phyloP scores from a whole-genome alignment of 2,888 invertebrate species.

The Slavum lentiscoides region DNA sequence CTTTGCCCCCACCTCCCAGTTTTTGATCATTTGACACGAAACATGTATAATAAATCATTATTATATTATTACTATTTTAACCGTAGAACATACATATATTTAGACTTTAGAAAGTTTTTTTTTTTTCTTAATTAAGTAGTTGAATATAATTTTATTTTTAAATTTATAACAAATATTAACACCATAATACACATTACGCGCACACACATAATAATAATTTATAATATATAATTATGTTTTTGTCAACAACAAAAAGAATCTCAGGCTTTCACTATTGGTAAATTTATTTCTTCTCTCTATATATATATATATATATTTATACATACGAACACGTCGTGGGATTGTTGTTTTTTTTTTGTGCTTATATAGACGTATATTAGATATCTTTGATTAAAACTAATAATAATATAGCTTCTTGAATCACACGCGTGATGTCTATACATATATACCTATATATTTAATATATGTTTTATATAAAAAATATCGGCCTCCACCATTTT shows the following conservation, averaged over 20 bases:
- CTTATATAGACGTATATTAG: slow-evolving; percentile 24
- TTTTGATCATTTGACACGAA: slow-evolving; percentile 25
- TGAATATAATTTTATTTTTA: slow-evolving; percentile 43
- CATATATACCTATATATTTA: background rate
- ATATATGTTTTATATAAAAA: no score
- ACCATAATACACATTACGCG: background rate
- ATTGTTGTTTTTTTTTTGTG: slow-evolving; percentile 39
- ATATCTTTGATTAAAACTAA: slow-evolving; percentile 8
- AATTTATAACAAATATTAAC: slow-evolving; percentile 49
- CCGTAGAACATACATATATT: slow-evolving; percentile 8
- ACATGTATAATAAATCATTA: slow-evolving; percentile 43
- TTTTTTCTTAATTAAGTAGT: slow-evolving; percentile 40
- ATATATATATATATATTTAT: slow-evolving; percentile 9
- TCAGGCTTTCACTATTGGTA: slow-evolving; percentile 53
- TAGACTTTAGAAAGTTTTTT: slow-evolving; percentile 37
- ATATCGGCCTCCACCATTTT: no score
- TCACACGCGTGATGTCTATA: slow-evolving; percentile 26
- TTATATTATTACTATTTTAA: slow-evolving; percentile 6
- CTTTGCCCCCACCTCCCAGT: background rate
- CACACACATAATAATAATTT: no score
- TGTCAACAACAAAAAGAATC: slow-evolving; percentile 32
- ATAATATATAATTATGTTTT: slow-evolving; percentile 23
- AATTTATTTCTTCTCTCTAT: slow-evolving; percentile 52
- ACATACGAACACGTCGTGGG: slow-evolving; percentile 21
- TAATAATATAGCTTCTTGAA: slow-evolving; percentile 21